Evolutionary conservation across 2,797 vertebrate genomes (phyloP), one percentile per base, ranked within the genome.

Genomic region (Champsocephalus gunnari): DNA sequence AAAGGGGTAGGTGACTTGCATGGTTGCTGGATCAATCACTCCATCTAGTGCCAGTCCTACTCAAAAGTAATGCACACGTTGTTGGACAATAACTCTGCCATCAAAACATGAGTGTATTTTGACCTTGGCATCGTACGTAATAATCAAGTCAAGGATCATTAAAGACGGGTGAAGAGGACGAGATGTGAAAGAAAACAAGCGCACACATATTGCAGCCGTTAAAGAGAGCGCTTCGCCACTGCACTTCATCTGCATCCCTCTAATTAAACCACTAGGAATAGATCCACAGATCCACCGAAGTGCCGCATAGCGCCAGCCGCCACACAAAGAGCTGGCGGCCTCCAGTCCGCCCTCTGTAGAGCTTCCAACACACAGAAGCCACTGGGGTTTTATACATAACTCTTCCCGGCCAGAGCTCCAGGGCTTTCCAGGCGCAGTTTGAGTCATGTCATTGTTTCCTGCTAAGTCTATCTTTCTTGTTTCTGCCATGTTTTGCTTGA

Each of bases 151-250:
- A 93, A 92, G 93, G 84, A 86, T 91, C 78, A 79, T 92, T 92
- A 95, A 90, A 94, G 94, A 84, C 80, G 72, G 85, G 83, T 88
- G 85, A 89, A 94, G 88, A 95, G 94, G 87, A 94, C 81, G 81
- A 91, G 91, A 93, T 92, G 94, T 86, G 93, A 94, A 93, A 94
- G 95, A 96, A 89, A 92, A 94, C 89, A 92, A 90, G 88, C 87
- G 87, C 93, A 96, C 94, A 96, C 93, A 92, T 78, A 91, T 93
- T 81, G 89, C 95, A 96, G 96, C 96, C 96, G 96, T 94, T 90
- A 91, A 95, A 93, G 90, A 91, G 92, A 91, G 89, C 86, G 71
- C 90, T 93, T 94, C 94, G 93, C 94, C 95, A 92, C 92, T 89
- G 90, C 70, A 70, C 93, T 94, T 94, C 84, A 94, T 94, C 86